Conservation (phyloP, 2,113 vertebrate species). For the Calyptommatus sinebrachiatus region DNA sequence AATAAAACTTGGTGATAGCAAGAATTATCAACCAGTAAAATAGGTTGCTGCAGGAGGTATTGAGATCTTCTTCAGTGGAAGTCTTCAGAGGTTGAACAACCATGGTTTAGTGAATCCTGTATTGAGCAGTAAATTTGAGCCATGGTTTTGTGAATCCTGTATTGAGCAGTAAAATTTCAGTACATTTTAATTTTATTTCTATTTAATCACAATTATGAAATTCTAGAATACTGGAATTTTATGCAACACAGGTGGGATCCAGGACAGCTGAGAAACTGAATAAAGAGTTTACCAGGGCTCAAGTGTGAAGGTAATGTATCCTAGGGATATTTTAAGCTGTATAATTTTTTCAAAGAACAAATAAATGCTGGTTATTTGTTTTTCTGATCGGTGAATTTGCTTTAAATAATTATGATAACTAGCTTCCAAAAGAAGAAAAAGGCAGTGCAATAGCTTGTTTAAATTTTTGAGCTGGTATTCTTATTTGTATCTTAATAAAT, state of each 20-base stretch:
- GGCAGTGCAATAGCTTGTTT: slow-evolving; percentile 18
- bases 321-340: not conserved
- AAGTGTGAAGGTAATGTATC: not conserved
- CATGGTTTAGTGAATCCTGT: no score
- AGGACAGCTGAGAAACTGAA: not conserved
- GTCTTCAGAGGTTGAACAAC: no score
- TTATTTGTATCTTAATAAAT: slow-evolving; percentile 29
- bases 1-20: no score
- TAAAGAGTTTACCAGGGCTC: not conserved
- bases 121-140: no score
- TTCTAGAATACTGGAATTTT: no score
- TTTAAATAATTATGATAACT: not conserved
- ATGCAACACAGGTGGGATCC: no score
- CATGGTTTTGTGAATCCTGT: not conserved
- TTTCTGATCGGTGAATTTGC: not conserved
- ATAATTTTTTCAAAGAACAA: not conserved
- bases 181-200: no score
- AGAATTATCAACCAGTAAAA: no score
- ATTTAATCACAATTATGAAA: no score
- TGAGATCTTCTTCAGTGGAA: no score
- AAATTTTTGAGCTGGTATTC: slow-evolving; percentile 26
- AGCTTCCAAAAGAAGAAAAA: slow-evolving; percentile 14
- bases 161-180: not conserved
- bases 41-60: no score
- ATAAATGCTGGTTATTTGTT: not conserved